These are phyloP conservation scores for Nothoprocta perdicaria DNA, from an alignment of 2,113 vertebrate genomes.

Conservation along the genomic window DNA sequence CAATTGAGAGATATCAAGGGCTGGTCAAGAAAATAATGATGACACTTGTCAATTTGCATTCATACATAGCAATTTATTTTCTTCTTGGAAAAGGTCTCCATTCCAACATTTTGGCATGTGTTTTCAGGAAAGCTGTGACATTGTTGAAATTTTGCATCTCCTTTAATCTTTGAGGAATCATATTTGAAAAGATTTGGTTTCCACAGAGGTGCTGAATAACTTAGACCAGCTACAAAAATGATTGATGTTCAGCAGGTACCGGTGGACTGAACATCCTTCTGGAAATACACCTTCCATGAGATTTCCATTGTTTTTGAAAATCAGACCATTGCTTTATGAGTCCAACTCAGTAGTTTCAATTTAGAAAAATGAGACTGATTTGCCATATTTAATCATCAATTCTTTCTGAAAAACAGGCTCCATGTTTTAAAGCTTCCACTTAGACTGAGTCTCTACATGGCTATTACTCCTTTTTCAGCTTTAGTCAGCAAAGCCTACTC, in stretches of 20 bases:
- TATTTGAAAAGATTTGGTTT: constrained; percentile 39
- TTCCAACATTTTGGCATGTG: constrained; percentile 10
- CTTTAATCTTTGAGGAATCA: constrained; percentile 55
- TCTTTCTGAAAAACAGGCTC: not conserved
- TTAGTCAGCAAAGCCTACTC: not conserved
- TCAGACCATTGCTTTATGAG: not conserved
- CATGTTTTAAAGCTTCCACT: constrained; percentile 12
- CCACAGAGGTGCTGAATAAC: not conserved
- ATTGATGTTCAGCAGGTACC: constrained; percentile 3
- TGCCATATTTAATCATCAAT: not conserved
- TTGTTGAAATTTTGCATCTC: constrained; percentile 24
- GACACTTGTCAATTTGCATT: constrained; percentile 56
- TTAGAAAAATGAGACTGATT: constrained; percentile 19
- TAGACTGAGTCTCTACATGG: not conserved
- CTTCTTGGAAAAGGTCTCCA: constrained; percentile 27
- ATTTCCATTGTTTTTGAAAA: not conserved
- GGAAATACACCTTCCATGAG: not conserved
- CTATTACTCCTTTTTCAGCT: constrained; percentile 1
- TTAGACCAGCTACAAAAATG: not conserved
- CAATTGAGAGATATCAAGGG: constrained; percentile 46
- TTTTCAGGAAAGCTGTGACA: constrained; percentile 19
- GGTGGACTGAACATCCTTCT: not conserved
- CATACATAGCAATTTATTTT: constrained; percentile 55
- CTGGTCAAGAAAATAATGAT: constrained; percentile 67
- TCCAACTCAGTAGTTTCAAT: not conserved